A percentile compares a stretch with the other conserved stretches of the same genome.
Conservation (phyloP, 2,888 invertebrate species). For the Chrysopilus asiliformis region DNA sequence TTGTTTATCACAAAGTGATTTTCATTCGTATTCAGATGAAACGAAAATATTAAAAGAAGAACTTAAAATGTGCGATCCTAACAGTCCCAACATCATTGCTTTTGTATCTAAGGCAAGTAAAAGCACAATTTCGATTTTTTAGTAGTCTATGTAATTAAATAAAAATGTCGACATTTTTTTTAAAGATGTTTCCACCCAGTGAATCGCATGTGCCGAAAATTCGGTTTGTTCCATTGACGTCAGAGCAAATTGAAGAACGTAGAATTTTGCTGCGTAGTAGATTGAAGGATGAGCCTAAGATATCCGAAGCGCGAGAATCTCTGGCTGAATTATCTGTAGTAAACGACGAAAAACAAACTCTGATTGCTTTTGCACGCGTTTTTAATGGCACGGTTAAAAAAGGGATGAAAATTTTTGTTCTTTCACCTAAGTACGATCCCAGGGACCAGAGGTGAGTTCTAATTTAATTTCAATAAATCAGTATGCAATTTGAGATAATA, state of each 20-base stretch:
- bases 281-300: constrained; percentile 42
- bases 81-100: constrained; percentile 47
- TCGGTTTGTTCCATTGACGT: constrained; percentile 59
- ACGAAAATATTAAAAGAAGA: constrained; percentile 57
- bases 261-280: constrained; percentile 52
- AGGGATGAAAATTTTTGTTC: constrained; percentile 67
- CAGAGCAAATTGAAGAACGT: constrained; percentile 57
- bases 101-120: constrained; percentile 33
- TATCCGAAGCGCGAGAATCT: constrained; percentile 11
- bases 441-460: constrained; percentile 19
- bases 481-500: too few species aligned
- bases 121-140: neutral
- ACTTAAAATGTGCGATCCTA: constrained; percentile 52
- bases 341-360: constrained; percentile 40
- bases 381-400: constrained; percentile 73
- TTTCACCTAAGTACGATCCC: constrained; percentile 84
- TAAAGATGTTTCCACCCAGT: constrained; percentile 84
- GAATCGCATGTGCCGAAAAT: constrained; percentile 63
- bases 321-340: constrained; percentile 15
- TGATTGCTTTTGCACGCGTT: constrained; percentile 85
- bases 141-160: neutral
- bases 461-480: too few species aligned
- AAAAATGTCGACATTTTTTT: constrained; percentile 41
- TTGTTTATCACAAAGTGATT: constrained; percentile 54
- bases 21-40: constrained; percentile 51